Conservation (phyloP, 2,797 vertebrate species). For the Acrossocheilus fasciatus region DNA sequence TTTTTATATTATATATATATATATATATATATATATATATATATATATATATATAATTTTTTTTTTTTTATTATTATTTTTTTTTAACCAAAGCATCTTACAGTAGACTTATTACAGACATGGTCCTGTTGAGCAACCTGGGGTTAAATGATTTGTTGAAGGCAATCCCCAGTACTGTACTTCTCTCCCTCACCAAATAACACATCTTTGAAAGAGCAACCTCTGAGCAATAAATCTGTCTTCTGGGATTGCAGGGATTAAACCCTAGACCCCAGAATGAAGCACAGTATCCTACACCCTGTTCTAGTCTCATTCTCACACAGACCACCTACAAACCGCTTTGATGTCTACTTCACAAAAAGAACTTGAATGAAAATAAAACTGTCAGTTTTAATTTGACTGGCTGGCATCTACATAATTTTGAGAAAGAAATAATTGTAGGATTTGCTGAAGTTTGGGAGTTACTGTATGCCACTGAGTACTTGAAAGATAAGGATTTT, state of each 20-base stretch:
- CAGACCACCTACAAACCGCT: neutral
- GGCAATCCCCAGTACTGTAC: conserved; percentile 12
- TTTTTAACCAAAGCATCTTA: neutral
- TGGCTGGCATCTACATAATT: neutral
- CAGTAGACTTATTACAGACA: neutral
- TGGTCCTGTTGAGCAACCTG: neutral
- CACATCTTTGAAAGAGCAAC: conserved; percentile 28
- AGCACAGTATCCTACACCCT: neutral
- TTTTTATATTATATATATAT: no score
- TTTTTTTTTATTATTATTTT: no score
- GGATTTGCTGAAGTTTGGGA: neutral
- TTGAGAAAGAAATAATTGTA: neutral
- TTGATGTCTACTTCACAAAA: neutral
- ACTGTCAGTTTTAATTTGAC: neutral
- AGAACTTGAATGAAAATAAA: neutral
- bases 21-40: no score
- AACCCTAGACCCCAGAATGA: conserved; percentile 12
- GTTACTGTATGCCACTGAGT: neutral
- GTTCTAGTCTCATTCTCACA: neutral
- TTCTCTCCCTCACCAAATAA: conserved; percentile 20
- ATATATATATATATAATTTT: no score
- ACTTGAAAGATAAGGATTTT: neutral
- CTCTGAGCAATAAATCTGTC: conserved; percentile 31
- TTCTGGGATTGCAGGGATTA: conserved; percentile 22
- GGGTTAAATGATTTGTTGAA: conserved; percentile 32